These are phyloP conservation scores for Pardosa pseudoannulata DNA, from an alignment of 2,888 invertebrate genomes.

Conservation along the genomic window DNA sequence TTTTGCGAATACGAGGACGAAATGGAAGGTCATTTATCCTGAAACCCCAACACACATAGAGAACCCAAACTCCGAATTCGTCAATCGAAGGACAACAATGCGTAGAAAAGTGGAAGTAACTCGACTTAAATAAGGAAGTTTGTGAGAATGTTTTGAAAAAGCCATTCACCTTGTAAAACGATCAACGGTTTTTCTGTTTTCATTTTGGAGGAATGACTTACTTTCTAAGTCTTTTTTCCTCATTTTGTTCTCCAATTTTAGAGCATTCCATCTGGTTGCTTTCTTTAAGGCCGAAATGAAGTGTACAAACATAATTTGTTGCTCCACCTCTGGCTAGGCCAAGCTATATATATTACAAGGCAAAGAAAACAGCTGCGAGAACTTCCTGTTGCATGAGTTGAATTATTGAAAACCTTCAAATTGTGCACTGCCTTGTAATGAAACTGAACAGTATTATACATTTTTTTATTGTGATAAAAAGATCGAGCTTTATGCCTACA, in stretches of 20 bases:
- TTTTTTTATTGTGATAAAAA: too few relatives aligned
- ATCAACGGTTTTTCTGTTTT: background rate
- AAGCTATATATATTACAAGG: too few relatives aligned
- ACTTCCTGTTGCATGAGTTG: too few relatives aligned
- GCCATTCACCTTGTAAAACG: conserved; percentile 52
- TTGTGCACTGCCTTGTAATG: too few relatives aligned
- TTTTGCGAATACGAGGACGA: background rate
- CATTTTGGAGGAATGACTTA: background rate
- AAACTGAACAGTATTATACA: too few relatives aligned
- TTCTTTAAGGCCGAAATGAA: background rate
- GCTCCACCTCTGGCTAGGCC: background rate
- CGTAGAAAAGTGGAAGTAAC: too few relatives aligned
- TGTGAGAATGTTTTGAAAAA: conserved; percentile 12
- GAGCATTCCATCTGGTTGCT: background rate
- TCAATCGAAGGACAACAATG: background rate
- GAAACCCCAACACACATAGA: too few relatives aligned
- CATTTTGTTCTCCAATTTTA: background rate
- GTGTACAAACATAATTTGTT: background rate
- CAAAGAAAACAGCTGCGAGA: too few relatives aligned
- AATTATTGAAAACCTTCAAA: too few relatives aligned
- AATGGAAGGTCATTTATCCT: background rate
- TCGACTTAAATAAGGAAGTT: conserved; percentile 31
- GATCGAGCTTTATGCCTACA: too few relatives aligned
- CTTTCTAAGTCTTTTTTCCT: background rate
- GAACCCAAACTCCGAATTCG: too few relatives aligned